phyloP scores from a whole-genome alignment of 2,113 vertebrate genomes.

The Tachysurus vachellii region DNA sequence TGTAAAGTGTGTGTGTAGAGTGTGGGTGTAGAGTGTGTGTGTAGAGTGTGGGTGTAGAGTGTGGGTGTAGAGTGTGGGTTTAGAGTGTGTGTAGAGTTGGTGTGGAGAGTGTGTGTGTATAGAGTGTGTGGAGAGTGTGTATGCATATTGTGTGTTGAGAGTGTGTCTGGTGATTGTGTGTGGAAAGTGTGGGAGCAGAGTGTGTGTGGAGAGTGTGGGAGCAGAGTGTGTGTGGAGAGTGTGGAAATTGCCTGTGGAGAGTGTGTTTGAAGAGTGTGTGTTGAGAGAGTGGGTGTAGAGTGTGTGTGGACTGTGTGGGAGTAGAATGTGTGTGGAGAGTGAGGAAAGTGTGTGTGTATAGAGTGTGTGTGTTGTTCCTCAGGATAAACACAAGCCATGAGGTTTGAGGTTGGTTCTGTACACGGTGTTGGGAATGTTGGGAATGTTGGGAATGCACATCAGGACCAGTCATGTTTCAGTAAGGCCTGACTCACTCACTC shows the following conservation, averaged over 20 bases:
- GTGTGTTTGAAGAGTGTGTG: neutral
- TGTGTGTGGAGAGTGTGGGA: neutral
- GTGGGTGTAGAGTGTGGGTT: neutral
- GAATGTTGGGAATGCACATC: constrained; percentile 53
- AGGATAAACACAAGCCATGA: neutral
- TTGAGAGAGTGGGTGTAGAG: neutral
- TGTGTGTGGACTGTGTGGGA: neutral
- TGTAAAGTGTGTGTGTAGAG: neutral
- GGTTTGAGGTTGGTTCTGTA: constrained; percentile 58
- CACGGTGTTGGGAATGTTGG: too few relatives aligned
- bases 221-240: too few relatives aligned
- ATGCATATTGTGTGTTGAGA: neutral
- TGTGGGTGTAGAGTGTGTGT: neutral
- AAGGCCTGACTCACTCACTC: constrained; percentile 4
- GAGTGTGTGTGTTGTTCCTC: neutral
- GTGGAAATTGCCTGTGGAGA: neutral
- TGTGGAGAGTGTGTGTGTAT: neutral
- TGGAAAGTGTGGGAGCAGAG: neutral
- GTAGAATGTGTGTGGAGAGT: neutral
- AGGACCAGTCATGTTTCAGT: constrained; percentile 24
- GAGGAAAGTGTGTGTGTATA: neutral
- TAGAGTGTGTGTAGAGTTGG: neutral
- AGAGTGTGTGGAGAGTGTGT: neutral
- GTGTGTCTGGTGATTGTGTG: neutral
- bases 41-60: too few relatives aligned